These are phyloP conservation scores for Rhodophaea formosa DNA, from an alignment of 2,888 invertebrate species.

Conservation along the genomic window DNA sequence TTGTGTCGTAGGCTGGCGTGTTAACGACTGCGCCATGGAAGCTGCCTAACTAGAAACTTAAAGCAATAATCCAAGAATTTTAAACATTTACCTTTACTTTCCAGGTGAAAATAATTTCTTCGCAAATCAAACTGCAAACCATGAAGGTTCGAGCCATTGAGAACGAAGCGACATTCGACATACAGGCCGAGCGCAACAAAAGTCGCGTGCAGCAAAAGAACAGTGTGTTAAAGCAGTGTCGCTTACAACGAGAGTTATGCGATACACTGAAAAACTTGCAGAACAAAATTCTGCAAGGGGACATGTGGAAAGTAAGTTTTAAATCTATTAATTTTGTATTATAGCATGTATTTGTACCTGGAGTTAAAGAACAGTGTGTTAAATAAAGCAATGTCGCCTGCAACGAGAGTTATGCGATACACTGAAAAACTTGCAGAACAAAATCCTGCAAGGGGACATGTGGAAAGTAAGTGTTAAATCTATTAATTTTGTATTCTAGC, in stretches of 20 bases:
- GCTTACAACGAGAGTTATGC: conserved; percentile 45
- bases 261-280: conserved; percentile 41
- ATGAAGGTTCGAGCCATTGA: conserved; percentile 57
- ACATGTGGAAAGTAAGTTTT: too few species aligned
- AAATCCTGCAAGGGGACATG: conserved; percentile 45
- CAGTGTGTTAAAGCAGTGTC: conserved; percentile 51
- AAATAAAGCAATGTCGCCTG: conserved; percentile 49
- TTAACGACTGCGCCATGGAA: too few species aligned
- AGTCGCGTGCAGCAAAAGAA: conserved; percentile 44
- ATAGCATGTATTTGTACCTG: too few species aligned
- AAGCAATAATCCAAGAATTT: background rate
- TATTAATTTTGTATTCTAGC: too few species aligned
- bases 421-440: conserved; percentile 42
- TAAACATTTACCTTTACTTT: conserved; percentile 22
- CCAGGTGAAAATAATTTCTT: conserved; percentile 55
- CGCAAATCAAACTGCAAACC: conserved; percentile 56
- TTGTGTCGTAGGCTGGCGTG: too few species aligned
- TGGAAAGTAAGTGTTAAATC: too few species aligned
- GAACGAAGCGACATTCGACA: conserved; percentile 50
- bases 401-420: conserved; percentile 43
- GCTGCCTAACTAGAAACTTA: background rate
- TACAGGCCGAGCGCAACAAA: conserved; percentile 45
- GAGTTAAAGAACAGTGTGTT: conserved; percentile 48
- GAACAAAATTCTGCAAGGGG: conserved; percentile 42
- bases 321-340: too few species aligned